phyloP scores from a whole-genome alignment of 2,797 vertebrate species.

The Peromyscus aztecus region DNA sequence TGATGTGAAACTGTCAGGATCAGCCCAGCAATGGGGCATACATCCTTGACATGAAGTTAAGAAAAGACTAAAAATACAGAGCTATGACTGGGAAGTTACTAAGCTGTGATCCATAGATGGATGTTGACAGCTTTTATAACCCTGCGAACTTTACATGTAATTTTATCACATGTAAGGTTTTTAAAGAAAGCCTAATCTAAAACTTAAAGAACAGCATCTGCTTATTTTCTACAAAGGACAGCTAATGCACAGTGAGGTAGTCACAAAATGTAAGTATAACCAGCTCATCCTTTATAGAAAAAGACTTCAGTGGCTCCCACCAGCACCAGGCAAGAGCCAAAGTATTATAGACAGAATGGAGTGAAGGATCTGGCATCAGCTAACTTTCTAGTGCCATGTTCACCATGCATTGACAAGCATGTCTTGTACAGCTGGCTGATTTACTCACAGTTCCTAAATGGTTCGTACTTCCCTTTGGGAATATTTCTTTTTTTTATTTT shows the following conservation, averaged over 20 bases:
- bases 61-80: background rate
- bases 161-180: background rate
- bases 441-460: background rate
- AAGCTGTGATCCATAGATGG: background rate
- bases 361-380: background rate
- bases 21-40: background rate
- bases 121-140: background rate
- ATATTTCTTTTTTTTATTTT: background rate
- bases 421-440: background rate
- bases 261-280: background rate
- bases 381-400: background rate
- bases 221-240: slow-evolving; percentile 16
- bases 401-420: background rate
- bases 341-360: background rate
- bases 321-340: background rate
- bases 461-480: background rate
- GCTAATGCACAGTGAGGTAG: background rate
- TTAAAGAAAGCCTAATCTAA: background rate
- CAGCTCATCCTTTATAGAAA: background rate
- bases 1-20: background rate
- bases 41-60: background rate
- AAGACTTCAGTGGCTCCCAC: background rate
- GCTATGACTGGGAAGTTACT: background rate
- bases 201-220: background rate
- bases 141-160: background rate